Conservation (phyloP, 2,113 vertebrate species). For the Myiagra hebetior region DNA sequence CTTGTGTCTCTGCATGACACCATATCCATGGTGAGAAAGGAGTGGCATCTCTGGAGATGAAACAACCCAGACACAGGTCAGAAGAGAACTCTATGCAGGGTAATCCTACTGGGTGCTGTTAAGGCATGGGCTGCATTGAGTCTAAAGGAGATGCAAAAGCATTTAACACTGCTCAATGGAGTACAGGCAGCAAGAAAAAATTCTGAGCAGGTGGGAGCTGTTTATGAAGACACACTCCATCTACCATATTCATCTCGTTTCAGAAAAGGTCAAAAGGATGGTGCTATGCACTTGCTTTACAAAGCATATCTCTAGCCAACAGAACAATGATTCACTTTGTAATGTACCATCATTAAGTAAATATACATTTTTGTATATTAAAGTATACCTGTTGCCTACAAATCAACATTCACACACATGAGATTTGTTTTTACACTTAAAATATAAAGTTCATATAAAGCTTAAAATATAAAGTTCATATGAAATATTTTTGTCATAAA, state of each 20-base stretch:
- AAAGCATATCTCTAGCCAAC: not conserved
- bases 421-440: not conserved
- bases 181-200: not conserved
- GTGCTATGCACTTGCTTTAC: not conserved
- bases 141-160: not conserved
- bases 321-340: not conserved
- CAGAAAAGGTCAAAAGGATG: not conserved
- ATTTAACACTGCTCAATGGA: not conserved
- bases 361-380: not conserved
- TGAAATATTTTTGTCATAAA: not conserved
- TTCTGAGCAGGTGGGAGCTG: not conserved
- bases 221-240: not conserved
- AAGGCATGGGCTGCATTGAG: not conserved
- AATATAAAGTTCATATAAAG: not conserved
- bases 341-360: not conserved
- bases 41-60: not conserved
- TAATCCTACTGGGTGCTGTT: not conserved
- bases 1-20: not conserved
- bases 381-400: not conserved
- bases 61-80: not conserved
- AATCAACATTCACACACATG: not conserved
- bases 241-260: not conserved
- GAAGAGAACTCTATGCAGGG: not conserved
- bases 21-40: not conserved
- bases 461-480: not conserved